Base-by-base conservation (phyloP, 2,797 vertebrate genomes). In the Phrynocephalus guinanensis region DNA sequence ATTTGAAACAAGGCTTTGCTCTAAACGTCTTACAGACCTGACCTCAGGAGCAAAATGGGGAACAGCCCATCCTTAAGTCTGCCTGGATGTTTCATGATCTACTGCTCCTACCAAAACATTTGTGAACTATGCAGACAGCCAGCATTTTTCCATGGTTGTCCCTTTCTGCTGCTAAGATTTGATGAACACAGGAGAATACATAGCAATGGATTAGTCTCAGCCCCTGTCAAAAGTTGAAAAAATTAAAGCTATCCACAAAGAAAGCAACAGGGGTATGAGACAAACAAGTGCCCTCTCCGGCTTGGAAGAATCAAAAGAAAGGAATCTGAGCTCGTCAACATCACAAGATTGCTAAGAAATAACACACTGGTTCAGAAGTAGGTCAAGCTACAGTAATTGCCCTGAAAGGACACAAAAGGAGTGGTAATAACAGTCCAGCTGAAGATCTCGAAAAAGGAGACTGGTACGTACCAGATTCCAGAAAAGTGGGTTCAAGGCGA, bases 401-500 rank as follows among this genome's bases (percentile, higher is more conserved):
- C 1, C 0, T 38, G 16, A 24, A 24, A 38, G 68, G 28, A 26
- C 86, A 22, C 20, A 48, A 10, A 72, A 90, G 1, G 6, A 33
- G 56, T 72, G 83, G 77, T 78, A 30, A 60, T 38, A 44, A 8
- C 52, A 38, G 15, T n/a, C 0, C 15, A 60, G 48, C 0, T 1
- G 26, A 24, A 0, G 0, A 50, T 1, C 0, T 0, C 0, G 38
- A 8, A 75, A 63, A 33, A 80, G 48, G 76, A 16, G 2, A 44
- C 11, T 5, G 15, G 38, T 75, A 92, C 97, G 96, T 94, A 98
- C 98, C 97, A 97, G 95, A 3, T 98, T 98, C 98, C 98, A 98
- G 95, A 98, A 98, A 89, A 98, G 93, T 0, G 97, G 97, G 82
- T 97, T 98, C 94, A 98, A 98, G 88, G 95, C 77, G 0, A 98